phyloP scores from a whole-genome alignment of 37 sponge, comb jelly and placozoan genomes.

The Petrosia ficiformis region DNA sequence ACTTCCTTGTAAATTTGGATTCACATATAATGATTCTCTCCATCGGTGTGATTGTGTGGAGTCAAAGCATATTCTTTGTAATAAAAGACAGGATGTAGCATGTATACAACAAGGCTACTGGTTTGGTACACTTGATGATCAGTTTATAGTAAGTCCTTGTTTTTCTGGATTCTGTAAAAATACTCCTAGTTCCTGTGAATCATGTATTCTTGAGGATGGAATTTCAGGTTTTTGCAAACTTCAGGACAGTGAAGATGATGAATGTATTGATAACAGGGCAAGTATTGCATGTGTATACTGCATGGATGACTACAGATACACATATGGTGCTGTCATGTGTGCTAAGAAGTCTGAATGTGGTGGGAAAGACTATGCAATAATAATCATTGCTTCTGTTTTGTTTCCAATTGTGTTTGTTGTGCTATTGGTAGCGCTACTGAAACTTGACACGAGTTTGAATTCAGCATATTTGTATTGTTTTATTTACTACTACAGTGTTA shows the following conservation, averaged over 20 bases:
- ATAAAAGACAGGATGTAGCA: no score
- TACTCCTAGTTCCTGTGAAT: background rate
- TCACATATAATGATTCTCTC: background rate
- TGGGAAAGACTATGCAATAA: background rate
- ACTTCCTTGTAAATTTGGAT: background rate
- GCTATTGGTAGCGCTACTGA: background rate
- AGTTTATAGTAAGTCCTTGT: background rate
- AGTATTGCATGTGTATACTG: conserved; percentile 8
- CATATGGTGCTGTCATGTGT: conserved; percentile 5
- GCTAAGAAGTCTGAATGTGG: background rate
- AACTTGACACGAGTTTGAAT: background rate
- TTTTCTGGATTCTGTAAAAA: background rate
- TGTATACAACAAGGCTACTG: background rate
- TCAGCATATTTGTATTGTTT: conserved; percentile 10
- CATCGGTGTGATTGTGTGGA: background rate
- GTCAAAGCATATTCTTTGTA: no score
- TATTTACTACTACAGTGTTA: conserved; percentile 22
- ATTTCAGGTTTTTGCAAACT: background rate
- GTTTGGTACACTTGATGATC: background rate
- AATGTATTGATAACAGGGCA: conserved; percentile 8
- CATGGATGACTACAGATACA: conserved; percentile 4
- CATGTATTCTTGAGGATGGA: background rate
- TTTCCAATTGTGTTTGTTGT: background rate
- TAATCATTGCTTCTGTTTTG: background rate
- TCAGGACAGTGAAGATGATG: background rate